Percentiles rank a stretch among this genome's conserved stretches.
Evolutionary conservation across 1,140 invertebrate species (phyloP).

Genomic region (Mycetomoellerius zeteki): DNA sequence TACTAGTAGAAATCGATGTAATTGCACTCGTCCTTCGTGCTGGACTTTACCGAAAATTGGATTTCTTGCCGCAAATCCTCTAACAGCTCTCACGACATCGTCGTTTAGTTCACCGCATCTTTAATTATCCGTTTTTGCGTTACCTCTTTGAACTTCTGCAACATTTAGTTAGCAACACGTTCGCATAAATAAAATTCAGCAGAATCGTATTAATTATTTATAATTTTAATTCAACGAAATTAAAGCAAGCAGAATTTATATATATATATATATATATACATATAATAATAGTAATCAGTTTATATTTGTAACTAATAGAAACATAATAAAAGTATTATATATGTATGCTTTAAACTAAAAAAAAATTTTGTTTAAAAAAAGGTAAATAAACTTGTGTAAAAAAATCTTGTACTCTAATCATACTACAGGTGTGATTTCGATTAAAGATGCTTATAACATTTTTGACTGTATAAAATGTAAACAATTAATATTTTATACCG

Average conservation of each 20-base stretch:
- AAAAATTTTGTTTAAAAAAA: neutral
- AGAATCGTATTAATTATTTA: neutral
- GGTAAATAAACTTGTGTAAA: too few relatives aligned
- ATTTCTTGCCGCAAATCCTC: constrained; percentile 47
- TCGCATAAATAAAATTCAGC: neutral
- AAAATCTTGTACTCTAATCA: too few relatives aligned
- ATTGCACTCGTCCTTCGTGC: constrained; percentile 56
- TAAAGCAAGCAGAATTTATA: neutral
- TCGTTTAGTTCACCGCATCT: constrained; percentile 20
- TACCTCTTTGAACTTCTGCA: neutral
- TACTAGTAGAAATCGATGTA: constrained; percentile 61
- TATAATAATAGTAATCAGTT: neutral
- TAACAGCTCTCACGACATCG: neutral
- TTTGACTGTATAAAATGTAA: too few relatives aligned
- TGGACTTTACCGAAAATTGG: constrained; percentile 61
- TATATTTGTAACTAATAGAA: constrained; percentile 1
- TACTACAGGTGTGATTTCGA: too few relatives aligned
- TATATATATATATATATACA: too few relatives aligned
- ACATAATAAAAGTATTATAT: neutral
- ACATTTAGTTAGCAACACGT: constrained; percentile 11
- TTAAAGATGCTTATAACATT: too few relatives aligned
- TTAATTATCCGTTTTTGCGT: constrained; percentile 42
- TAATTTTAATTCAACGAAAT: neutral
- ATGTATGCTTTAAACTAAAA: neutral
- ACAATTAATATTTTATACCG: too few relatives aligned